Base-by-base conservation (phyloP, 2,113 vertebrate genomes). In the Alligator sinensis region DNA sequence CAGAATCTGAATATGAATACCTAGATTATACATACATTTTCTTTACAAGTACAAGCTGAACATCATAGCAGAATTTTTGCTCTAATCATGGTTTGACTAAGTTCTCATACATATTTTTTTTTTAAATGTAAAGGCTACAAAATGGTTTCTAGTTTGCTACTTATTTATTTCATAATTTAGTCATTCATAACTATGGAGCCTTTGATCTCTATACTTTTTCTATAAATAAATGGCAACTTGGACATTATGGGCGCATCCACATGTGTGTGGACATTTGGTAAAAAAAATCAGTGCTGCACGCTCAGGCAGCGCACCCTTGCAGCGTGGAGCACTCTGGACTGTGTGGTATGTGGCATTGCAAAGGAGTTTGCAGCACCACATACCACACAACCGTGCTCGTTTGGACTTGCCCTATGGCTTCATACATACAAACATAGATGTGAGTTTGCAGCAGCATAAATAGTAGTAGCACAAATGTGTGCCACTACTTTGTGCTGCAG, bases 41-140 rank as follows among this genome's bases (percentile, higher is more conserved):
- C 30, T 94, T 87, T 96, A 86, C 76, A 94, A 96, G 94, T 95
- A 9, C 47, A 47, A 47, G 47, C 95, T 94, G 94, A 91, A 87
- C 75, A 87, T 22, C 63, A 84, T 86, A 38, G 84, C 25, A 93
- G 90, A 92, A 93, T 88, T 90, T 47, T 88, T 93, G 88, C 88
- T 91, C 1, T 85, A 60, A 87, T 92, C 90, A 4, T 88, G 66
- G 84, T 96, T 95, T 96, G 93, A 92, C 77, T 30, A 28, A 16
- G 7, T 90, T 94, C 87, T 94, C 60, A 61, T 74, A 75, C 84
- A 38, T 93, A 80, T 91, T 60, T 89, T 93, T 96, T 91, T 77
- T 96, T 91, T 77, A 86, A 85, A 88, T 91, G 25, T 87, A 27
- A 47, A 47, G 58, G 12, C 91, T 93, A 74, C 84, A 93, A 47